A percentile compares a stretch with the other conserved stretches of the same genome.
These are phyloP conservation scores for Acanthacorydalis orientalis DNA, from an alignment of 2,888 invertebrate species.

Conservation along the genomic window DNA sequence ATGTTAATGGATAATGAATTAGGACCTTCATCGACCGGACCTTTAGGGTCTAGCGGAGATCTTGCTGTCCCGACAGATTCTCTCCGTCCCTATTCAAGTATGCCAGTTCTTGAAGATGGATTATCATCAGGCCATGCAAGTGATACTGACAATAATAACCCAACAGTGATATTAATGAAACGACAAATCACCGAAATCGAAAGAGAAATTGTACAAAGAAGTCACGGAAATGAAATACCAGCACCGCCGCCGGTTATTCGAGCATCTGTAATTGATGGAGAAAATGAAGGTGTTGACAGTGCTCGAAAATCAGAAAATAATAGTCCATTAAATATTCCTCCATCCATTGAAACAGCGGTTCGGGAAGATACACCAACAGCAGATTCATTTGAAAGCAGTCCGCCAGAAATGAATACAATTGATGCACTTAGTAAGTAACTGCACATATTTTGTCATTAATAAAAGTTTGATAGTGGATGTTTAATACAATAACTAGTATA, in stretches of 20 bases:
- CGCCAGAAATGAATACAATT: conserved; percentile 1
- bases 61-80: conserved; percentile 43
- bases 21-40: conserved; percentile 23
- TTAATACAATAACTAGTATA: too few relatives aligned
- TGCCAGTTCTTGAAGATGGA: conserved; percentile 90
- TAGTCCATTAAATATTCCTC: neutral
- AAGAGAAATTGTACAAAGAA: conserved; percentile 46
- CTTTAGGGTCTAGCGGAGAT: conserved; percentile 31
- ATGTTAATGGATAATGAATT: conserved; percentile 54
- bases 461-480: too few relatives aligned
- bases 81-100: conserved; percentile 51
- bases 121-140: conserved; percentile 87
- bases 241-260: neutral
- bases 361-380: neutral
- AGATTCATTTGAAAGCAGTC: conserved; percentile 4
- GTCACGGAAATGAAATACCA: conserved; percentile 24
- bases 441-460: too few relatives aligned
- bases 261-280: neutral
- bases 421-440: conserved; percentile 2
- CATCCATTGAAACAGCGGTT: conserved; percentile 1
- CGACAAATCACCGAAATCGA: conserved; percentile 59
- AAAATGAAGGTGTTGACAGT: neutral
- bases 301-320: neutral
- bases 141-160: conserved; percentile 81
- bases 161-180: conserved; percentile 44